Evolutionary conservation across 23 tunicate genomes (phyloP), one percentile per base, ranked within the genome.

Genomic region (Oikopleura albicans): DNA sequence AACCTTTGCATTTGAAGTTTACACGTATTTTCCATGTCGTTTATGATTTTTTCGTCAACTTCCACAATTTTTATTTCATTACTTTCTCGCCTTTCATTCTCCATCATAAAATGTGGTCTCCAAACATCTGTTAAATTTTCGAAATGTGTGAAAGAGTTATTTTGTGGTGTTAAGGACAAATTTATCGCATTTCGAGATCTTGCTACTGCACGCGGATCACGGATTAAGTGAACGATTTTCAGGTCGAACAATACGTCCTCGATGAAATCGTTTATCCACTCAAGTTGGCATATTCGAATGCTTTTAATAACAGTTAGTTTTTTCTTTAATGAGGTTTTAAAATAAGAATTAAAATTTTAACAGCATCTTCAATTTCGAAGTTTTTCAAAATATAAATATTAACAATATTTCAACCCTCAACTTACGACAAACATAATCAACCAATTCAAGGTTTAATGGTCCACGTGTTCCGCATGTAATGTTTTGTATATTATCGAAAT

Each of bases 401-500:
- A n/a, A n/a, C n/a, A n/a, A n/a, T n/a, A n/a, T n/a, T n/a, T n/a
- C n/a, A n/a, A n/a, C n/a, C n/a, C n/a, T n/a, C n/a, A n/a, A n/a
- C n/a, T n/a, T n/a, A 1, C 29, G 12, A 39, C 90, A 88, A 1
- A 34, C n/a, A 31, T 85, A 39, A 0, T 84, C 76, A 16, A 85
- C 87, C 40, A 76, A 40, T 71, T 33, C 39, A 12, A 83, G 39
- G 40, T 88, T 39, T 1, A 88, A 85, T 1, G 90, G 85, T 37
- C 83, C 90, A 63, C 90, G 85, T 0, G 40, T 56, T 38, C 36
- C 76, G 57, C 90, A 88, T 29, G 85, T 40, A 1, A 4, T 49
- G 0, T 39, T 31, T n/a, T n/a, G n/a, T n/a, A n/a, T n/a, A n/a
- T n/a, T n/a, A n/a, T n/a, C n/a, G n/a, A n/a, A n/a, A 1, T 84